Percentiles rank a stretch among this genome's conserved stretches.
Evolutionary conservation across 2,113 vertebrate species (phyloP).

Genomic region (Embiotoca jacksoni): DNA sequence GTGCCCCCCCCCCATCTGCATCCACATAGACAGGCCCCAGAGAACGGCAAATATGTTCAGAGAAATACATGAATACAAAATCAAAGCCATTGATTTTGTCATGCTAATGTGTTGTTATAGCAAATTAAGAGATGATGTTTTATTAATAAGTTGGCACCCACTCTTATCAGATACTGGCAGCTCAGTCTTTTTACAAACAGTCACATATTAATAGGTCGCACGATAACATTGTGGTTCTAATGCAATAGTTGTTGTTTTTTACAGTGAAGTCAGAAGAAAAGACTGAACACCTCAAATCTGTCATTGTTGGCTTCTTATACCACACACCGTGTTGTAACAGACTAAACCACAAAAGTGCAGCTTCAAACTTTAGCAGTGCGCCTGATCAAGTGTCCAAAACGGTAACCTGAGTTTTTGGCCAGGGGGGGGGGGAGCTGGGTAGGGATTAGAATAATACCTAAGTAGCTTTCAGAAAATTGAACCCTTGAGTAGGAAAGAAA

Average conservation of each 20-base stretch:
- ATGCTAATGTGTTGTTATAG: conserved; percentile 81
- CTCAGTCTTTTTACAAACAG: conserved; percentile 28
- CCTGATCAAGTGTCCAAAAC: conserved; percentile 74
- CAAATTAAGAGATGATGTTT: conserved; percentile 79
- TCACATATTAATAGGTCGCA: conserved; percentile 28
- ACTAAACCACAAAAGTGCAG: conserved; percentile 35
- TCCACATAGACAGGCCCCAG: conserved; percentile 63
- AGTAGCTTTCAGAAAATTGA: conserved; percentile 81
- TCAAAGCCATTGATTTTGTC: conserved; percentile 84
- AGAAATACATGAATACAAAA: conserved; percentile 83
- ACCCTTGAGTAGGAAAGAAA: conserved; percentile 76
- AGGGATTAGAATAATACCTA: conserved; percentile 83
- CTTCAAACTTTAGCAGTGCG: conserved; percentile 57
- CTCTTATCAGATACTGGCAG: conserved; percentile 45
- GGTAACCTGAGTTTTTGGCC: conserved; percentile 73
- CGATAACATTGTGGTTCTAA: conserved; percentile 6
- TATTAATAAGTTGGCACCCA: conserved; percentile 68
- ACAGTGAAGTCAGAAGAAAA: conserved; percentile 5
- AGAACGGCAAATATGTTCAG: conserved; percentile 76
- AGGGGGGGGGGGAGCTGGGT: conserved; percentile 40
- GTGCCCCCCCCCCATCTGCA: conserved; percentile 78
- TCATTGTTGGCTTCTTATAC: conserved; percentile 31
- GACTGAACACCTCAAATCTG: conserved; percentile 19
- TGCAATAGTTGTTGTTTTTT: conserved; percentile 5
- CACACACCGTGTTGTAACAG: conserved; percentile 51